These are phyloP conservation scores for Scarus forsteni DNA, from an alignment of 2,797 vertebrate genomes.

Conservation along the genomic window DNA sequence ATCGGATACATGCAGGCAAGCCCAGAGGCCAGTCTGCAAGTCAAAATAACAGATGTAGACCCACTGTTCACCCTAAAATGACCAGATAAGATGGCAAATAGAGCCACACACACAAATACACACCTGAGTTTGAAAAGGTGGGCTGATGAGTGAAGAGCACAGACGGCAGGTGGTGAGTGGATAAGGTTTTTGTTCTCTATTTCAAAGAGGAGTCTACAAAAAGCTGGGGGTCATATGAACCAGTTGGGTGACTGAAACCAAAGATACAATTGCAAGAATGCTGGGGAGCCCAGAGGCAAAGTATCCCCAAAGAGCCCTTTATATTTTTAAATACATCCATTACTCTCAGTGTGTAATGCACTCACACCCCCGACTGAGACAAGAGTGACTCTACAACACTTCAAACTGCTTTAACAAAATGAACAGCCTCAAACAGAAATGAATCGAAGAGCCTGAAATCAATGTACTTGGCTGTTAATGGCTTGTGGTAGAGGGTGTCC, in stretches of 20 bases:
- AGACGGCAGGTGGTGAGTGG: slow-evolving; percentile 66
- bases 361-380: slow-evolving; percentile 2
- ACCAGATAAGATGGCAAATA: slow-evolving; percentile 1
- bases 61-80: slow-evolving; percentile 37
- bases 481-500: slow-evolving; percentile 42
- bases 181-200: slow-evolving; percentile 53
- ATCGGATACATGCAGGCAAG: slow-evolving; percentile 62
- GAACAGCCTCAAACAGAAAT: slow-evolving; percentile 35
- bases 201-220: slow-evolving; percentile 56
- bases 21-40: slow-evolving; percentile 36
- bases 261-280: slow-evolving; percentile 67
- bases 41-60: slow-evolving; percentile 74
- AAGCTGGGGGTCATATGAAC: slow-evolving; percentile 51
- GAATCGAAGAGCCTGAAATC: slow-evolving; percentile 64
- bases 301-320: slow-evolving; percentile 33
- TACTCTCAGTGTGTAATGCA: not conserved
- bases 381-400: slow-evolving; percentile 2
- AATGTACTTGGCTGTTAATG: slow-evolving; percentile 65
- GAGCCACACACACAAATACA: slow-evolving; percentile 19
- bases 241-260: slow-evolving; percentile 66
- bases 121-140: slow-evolving; percentile 59
- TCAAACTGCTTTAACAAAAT: slow-evolving; percentile 26
- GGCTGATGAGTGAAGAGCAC: slow-evolving; percentile 49
- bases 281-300: slow-evolving; percentile 51
- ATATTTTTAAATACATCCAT: slow-evolving; percentile 26